A percentile compares a stretch with the other conserved stretches of the same genome.
Evolutionary conservation across 2,113 vertebrate species (phyloP).

Genomic region (Tauraco erythrolophus): DNA sequence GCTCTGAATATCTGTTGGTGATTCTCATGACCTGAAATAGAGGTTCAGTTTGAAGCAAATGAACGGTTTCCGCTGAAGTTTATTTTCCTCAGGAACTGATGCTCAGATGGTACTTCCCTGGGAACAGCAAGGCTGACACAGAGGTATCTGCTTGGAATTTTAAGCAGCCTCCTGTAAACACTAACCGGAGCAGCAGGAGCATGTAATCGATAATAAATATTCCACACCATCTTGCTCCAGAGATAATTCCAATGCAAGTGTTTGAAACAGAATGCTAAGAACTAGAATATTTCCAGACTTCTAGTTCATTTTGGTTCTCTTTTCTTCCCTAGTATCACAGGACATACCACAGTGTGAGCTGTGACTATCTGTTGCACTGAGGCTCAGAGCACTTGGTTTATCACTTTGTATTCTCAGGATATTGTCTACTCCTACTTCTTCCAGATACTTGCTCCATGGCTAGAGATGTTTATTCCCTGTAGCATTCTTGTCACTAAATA

Average conservation of each 20-base stretch:
- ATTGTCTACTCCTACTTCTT: not conserved
- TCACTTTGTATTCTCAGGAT: not conserved
- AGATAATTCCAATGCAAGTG: not conserved
- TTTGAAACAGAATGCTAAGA: not conserved
- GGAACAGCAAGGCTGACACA: not conserved
- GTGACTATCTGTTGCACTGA: not conserved
- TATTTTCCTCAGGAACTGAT: not conserved
- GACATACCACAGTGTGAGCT: not conserved
- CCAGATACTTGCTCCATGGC: no score
- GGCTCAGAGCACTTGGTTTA: not conserved
- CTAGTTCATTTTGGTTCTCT: not conserved
- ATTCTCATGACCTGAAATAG: not conserved
- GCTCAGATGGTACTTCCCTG: conserved; percentile 13
- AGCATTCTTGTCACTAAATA: not conserved
- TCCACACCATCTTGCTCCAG: not conserved
- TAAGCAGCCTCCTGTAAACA: conserved; percentile 18
- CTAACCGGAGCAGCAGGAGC: not conserved
- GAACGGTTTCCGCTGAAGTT: conserved; percentile 11
- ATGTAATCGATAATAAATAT: conserved; percentile 10
- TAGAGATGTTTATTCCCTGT: not conserved
- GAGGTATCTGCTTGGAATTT: not conserved
- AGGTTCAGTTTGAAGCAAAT: conserved; percentile 5
- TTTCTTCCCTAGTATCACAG: not conserved
- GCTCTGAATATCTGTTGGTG: not conserved
- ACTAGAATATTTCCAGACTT: not conserved